These are phyloP conservation scores for Pelagia noctiluca DNA, from an alignment of 30 jellyfish, hydroid and myxozoan genomes.

Conservation along the genomic window DNA sequence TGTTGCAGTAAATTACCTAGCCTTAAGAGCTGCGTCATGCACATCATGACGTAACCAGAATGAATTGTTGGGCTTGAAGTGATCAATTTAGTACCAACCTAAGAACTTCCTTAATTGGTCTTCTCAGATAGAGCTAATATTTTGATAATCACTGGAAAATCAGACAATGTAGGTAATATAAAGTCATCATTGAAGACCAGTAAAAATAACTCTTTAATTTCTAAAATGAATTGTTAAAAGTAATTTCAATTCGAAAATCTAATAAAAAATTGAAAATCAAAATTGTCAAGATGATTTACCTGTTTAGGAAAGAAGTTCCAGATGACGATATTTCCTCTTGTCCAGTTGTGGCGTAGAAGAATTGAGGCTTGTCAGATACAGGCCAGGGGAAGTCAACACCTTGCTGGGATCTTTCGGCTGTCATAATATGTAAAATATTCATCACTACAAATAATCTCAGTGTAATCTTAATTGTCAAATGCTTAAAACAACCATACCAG, in stretches of 20 bases:
- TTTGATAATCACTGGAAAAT: neutral
- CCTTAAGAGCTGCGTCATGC: too few species aligned
- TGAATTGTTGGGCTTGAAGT: too few species aligned
- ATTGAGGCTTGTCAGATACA: conserved; percentile 98
- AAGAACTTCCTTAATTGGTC: neutral
- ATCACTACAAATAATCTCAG: neutral
- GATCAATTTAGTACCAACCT: too few species aligned
- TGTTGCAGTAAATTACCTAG: too few species aligned
- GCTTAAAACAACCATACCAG: too few species aligned
- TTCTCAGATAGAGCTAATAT: conserved; percentile 3
- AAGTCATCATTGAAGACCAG: conserved; percentile 43
- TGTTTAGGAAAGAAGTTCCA: conserved; percentile 97
- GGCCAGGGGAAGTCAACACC: conserved; percentile 99
- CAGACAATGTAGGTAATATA: conserved; percentile 38
- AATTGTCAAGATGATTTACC: conserved; percentile 43
- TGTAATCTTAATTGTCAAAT: too few species aligned
- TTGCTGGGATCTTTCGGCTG: conserved; percentile 96
- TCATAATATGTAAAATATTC: neutral
- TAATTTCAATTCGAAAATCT: conserved; percentile 9
- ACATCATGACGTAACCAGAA: too few species aligned
- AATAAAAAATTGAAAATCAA: neutral
- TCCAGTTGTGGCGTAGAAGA: conserved; percentile 98
- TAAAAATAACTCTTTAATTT: too few species aligned
- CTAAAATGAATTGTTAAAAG: neutral
- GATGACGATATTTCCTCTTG: conserved; percentile 99